phyloP scores from a whole-genome alignment of 1,140 invertebrate genomes.

The Bathynomus jamesi region DNA sequence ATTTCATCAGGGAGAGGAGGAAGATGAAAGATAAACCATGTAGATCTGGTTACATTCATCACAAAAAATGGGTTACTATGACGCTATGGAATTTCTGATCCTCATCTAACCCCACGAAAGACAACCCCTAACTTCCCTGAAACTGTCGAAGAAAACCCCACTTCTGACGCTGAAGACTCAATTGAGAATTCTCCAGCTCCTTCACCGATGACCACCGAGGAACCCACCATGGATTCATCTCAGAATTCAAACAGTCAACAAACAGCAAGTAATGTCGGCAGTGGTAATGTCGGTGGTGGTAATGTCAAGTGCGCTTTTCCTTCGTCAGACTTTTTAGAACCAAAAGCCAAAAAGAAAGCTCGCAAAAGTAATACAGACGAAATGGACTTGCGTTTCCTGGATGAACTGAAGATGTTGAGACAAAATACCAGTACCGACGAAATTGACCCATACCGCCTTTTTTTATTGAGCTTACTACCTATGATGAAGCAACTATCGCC shows the following conservation, averaged over 20 bases:
- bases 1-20: too few species aligned
- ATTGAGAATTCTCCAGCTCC: background rate
- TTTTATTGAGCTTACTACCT: constrained; percentile 12
- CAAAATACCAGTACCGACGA: constrained; percentile 3
- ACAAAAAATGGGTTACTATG: constrained; percentile 14
- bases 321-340: background rate
- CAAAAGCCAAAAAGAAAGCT: constrained; percentile 4
- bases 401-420: constrained; percentile 9
- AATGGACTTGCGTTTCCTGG: background rate
- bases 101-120: constrained; percentile 7
- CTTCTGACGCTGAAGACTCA: constrained; percentile 7
- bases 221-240: constrained; percentile 10
- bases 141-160: constrained; percentile 5
- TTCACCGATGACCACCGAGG: constrained; percentile 1
- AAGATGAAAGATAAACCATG: too few species aligned
- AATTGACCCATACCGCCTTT: constrained; percentile 13
- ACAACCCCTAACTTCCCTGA: constrained; percentile 2
- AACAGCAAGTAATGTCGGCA: constrained; percentile 12
- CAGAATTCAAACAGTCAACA: background rate
- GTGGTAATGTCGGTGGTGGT: constrained; percentile 2
- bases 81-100: constrained; percentile 11
- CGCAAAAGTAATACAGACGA: background rate
- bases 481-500: constrained; percentile 19
- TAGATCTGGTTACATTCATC: too few species aligned
- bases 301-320: constrained; percentile 8